Base-by-base conservation (phyloP, 2,888 invertebrate species). In the Drosophila putrida region DNA sequence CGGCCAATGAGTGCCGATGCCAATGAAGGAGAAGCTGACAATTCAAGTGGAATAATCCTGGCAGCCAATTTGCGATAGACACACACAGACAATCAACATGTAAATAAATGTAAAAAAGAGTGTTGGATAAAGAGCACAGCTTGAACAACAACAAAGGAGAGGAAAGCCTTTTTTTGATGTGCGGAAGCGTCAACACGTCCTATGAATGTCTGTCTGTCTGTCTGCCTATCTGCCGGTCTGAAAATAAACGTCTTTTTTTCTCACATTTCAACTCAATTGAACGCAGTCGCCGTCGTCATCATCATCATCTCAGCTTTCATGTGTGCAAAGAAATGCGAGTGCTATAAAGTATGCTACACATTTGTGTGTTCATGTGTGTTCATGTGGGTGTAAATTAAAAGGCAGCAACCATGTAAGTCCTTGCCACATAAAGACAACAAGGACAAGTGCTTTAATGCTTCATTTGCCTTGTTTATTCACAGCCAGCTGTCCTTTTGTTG, bases 361-460 rank as follows among this genome's bases (percentile, higher is more conserved):
- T 41, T 36, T 47, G 47, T 27, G 55, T 60, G 43, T 54, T n/a
- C 28, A n/a, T 61, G 31, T 47, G 57, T 62, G 46, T 28, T 46
- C 47, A 38, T 44, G 60, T 62, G 46, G 31, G 58, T 58, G 58
- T 47, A 20, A 58, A 79, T 83, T 84, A 78, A 82, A 79, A 78
- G 68, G 62, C 71, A 70, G 75, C 79, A 69, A 55, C 33, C 61
- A 36, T 61, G 53, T 61, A 35, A 63, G 38, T 68, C 66, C 50
- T 55, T n/a, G 49, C 41, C 70, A 47, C 39, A 71, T 43, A 58
- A 64, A 72, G 72, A 72, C 72, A 84, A 63, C 74, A 82, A 76
- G 79, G 69, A 86, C 88, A 86, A 86, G 88, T 88, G 87, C 81
- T 82, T 90, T 90, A 88, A 91, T 91, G 91, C 90, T 90, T 91